Base-by-base conservation (phyloP, 2,888 invertebrate species). In the Globia sparganii region DNA sequence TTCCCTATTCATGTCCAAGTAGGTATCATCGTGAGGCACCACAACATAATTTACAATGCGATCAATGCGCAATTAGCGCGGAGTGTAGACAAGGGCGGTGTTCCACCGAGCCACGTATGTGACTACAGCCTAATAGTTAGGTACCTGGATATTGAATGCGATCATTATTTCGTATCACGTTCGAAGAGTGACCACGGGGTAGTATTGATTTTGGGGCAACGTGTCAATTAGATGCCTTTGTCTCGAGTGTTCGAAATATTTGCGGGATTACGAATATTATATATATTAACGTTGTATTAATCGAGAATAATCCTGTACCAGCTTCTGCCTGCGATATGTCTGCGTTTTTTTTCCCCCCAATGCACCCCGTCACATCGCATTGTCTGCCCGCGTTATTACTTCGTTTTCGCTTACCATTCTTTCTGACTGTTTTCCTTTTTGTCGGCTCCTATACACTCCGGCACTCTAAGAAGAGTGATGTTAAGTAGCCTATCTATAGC, bases 111-210 rank as follows among this genome's bases (percentile, higher is more conserved):
- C 46, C 61, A 56, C 31, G 25, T 77, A 67, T 85, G 72, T 62
- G 61, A 46, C 62, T 56, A 70, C 71, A 15, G 61, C 75, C 53
- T 78, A 75, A 73, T 79, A 75, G 73, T 72, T 65, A 81, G 70
- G 69, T 87, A 80, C 74, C 66, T 75, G 75, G 61, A 61, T 77
- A 86, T 78, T 85, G 82, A 86, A 88, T 88, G 81, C 84, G 89
- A 91, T 93, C 89, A 91, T 91, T 92, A 92, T 93, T 92, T 93
- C 93, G 78, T 80, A 89, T 93, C 94, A 93, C 93, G 93, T 94
- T 78, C 89, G 84, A 81, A 86, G 77, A 86, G 85, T 83, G 80
- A 88, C 88, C 89, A 88, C 87, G 84, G 87, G 85, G 80, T 34
- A 66, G 78, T 90, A 93, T 94, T 93, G 92, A 92, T 91, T 92